Percentiles rank a stretch among this genome's conserved stretches.
phyloP scores from a whole-genome alignment of 2,113 vertebrate species.

The Calidris pygmaea region DNA sequence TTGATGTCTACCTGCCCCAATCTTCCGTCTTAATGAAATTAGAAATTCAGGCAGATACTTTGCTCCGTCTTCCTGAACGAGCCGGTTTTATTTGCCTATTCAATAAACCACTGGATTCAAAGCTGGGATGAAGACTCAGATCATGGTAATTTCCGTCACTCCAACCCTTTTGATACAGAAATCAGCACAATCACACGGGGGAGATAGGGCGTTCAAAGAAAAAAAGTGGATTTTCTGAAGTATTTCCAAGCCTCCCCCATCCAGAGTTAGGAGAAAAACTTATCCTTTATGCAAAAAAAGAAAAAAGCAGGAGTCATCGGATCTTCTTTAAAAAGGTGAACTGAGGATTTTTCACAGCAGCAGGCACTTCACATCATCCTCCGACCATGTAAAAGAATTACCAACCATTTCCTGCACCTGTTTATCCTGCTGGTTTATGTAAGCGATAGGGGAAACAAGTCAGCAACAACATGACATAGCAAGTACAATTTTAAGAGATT shows the following conservation, averaged over 20 bases:
- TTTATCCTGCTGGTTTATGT: constrained; percentile 4
- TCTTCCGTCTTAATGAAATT: constrained; percentile 1
- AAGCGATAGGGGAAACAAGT: constrained; percentile 17
- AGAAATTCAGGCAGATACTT: not conserved
- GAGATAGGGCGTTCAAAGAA: not conserved
- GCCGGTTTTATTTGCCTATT: constrained; percentile 62
- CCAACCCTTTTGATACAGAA: not conserved
- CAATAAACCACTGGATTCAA: not conserved
- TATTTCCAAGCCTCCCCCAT: not conserved
- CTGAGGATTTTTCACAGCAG: not conserved
- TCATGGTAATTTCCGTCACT: not conserved
- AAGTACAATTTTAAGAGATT: not conserved
- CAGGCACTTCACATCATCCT: not conserved
- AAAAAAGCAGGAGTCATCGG: not conserved
- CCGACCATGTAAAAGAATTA: not conserved
- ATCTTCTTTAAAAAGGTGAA: not conserved
- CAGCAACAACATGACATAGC: not conserved
- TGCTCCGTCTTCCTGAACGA: constrained; percentile 17
- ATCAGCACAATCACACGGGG: not conserved
- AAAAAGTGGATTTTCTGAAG: constrained; percentile 7
- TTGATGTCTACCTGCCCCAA: not conserved
- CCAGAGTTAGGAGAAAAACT: not conserved
- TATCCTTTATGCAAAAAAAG: not conserved
- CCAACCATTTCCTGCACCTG: not conserved
- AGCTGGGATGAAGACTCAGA: not conserved